phyloP scores from a whole-genome alignment of 30 jellyfish, hydroid and myxozoan genomes.

The Haliclystus octoradiatus region DNA sequence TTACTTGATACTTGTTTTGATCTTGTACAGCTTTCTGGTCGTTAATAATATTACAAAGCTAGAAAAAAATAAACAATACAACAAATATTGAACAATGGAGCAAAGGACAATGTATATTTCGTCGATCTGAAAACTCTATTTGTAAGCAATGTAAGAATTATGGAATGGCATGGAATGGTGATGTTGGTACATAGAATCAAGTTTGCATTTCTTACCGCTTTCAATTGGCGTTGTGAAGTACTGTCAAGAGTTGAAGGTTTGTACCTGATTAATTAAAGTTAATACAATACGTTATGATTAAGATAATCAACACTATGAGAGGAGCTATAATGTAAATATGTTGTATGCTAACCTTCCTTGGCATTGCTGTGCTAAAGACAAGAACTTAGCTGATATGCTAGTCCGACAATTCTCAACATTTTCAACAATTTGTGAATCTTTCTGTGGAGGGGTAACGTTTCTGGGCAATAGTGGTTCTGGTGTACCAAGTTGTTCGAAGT shows the following conservation, averaged over 20 bases:
- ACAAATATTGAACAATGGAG: no score
- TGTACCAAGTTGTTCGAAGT: conserved; percentile 69
- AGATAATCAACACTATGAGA: no score
- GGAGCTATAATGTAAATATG: neutral
- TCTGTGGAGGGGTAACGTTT: conserved; percentile 14
- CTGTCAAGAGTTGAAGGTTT: neutral
- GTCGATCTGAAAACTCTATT: no score
- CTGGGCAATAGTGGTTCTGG: conserved; percentile 12
- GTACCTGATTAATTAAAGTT: neutral
- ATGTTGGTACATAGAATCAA: no score
- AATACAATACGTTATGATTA: neutral
- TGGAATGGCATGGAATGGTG: no score
- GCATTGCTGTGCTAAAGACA: conserved; percentile 76
- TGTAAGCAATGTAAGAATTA: no score
- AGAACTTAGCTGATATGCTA: conserved; percentile 87
- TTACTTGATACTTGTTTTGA: no score
- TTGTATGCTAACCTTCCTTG: conserved; percentile 30
- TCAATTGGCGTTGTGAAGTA: neutral
- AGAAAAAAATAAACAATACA: no score
- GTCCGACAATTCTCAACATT: conserved; percentile 30
- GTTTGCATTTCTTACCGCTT: neutral
- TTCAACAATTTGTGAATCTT: neutral
- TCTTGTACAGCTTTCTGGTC: no score
- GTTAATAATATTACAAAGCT: no score
- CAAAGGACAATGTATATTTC: no score